These are phyloP conservation scores for Calonectris borealis DNA, from an alignment of 2,113 vertebrate species.

Conservation along the genomic window DNA sequence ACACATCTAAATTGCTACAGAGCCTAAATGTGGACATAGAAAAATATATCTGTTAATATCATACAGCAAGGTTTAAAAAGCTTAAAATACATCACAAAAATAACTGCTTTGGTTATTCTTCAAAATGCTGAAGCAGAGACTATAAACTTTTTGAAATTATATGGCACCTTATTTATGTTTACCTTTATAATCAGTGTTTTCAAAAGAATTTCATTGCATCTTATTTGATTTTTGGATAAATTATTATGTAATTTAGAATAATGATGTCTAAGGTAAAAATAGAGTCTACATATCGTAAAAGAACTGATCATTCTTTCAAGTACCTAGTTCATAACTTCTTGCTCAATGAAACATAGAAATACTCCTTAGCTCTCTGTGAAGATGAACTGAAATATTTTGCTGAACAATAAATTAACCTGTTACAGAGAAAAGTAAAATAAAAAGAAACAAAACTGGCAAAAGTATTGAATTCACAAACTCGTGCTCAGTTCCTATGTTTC, in stretches of 20 bases:
- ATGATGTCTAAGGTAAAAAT: not conserved
- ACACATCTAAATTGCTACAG: not conserved
- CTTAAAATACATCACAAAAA: not conserved
- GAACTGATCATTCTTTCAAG: not conserved
- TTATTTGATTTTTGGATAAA: not conserved
- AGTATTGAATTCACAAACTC: not conserved
- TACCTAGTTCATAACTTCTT: not conserved
- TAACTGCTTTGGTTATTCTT: constrained; percentile 30
- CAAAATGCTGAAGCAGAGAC: constrained; percentile 27
- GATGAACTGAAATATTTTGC: not conserved
- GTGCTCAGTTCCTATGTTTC: not conserved
- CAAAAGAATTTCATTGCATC: not conserved
- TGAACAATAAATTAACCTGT: not conserved
- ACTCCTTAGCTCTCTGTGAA: not conserved
- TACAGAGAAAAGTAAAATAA: not conserved
- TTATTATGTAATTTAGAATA: not conserved
- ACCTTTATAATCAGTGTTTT: not conserved
- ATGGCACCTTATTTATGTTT: not conserved
- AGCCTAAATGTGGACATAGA: constrained; percentile 15
- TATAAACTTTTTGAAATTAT: not conserved
- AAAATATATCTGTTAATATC: constrained; percentile 42
- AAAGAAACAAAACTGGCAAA: not conserved
- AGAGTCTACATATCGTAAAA: not conserved
- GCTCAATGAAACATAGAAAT: not conserved
- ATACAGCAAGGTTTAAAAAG: constrained; percentile 43